Evolutionary conservation across 2,113 vertebrate species (phyloP).

Genomic region (Echinops telfairi): DNA sequence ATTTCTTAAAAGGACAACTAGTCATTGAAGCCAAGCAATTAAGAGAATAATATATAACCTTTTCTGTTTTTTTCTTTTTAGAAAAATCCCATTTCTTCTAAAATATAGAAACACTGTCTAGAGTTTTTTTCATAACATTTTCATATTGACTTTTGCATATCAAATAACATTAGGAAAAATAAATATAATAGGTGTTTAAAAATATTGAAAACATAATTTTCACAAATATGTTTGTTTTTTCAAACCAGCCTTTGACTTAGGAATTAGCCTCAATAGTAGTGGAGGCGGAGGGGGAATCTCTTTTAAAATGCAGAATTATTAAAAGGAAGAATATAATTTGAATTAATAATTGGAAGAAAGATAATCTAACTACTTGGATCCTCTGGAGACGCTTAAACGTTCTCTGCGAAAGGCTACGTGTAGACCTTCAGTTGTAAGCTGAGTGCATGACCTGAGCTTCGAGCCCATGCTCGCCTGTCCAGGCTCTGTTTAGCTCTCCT

Average conservation of each 20-base stretch:
- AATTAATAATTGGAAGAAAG: background rate
- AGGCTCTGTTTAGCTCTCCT: accelerated
- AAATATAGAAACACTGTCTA: background rate
- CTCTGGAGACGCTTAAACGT: background rate
- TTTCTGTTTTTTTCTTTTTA: background rate
- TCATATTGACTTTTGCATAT: background rate
- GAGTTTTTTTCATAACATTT: constrained; percentile 2
- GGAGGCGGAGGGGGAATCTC: background rate
- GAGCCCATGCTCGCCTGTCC: background rate
- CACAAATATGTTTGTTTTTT: background rate
- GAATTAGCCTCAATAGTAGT: background rate
- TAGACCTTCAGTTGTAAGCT: background rate
- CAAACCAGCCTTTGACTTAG: constrained; percentile 26
- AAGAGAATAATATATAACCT: background rate
- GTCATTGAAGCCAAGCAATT: background rate
- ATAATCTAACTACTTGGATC: background rate
- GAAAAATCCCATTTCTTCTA: background rate
- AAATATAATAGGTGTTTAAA: background rate
- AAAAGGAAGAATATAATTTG: constrained; percentile 11
- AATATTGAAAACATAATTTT: constrained; percentile 6
- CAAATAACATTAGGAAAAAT: background rate
- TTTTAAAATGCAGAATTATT: background rate
- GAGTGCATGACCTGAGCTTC: background rate
- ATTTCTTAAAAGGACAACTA: constrained; percentile 1
- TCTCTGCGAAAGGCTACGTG: background rate